Evolutionary conservation across 2,797 vertebrate genomes (phyloP).

Genomic region (Calcarius lapponicus): DNA sequence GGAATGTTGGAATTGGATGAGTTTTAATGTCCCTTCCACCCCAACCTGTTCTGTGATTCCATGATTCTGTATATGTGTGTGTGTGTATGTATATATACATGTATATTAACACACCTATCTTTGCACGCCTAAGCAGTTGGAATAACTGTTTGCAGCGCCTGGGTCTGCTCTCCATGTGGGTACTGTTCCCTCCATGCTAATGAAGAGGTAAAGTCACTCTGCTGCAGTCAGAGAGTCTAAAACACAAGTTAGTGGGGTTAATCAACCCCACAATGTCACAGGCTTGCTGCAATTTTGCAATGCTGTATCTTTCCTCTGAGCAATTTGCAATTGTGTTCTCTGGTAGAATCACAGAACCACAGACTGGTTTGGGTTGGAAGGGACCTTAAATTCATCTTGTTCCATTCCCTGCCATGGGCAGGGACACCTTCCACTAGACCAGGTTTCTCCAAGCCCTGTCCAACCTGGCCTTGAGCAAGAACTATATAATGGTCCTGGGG

Average conservation of each 20-base stretch:
- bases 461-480: neutral
- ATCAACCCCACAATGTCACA: fast-evolving
- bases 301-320: neutral
- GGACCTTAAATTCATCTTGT: neutral
- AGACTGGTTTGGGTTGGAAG: neutral
- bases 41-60: neutral
- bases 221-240: neutral
- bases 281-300: neutral
- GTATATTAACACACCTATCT: neutral
- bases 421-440: neutral
- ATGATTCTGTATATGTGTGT: neutral
- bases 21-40: neutral
- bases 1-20: neutral
- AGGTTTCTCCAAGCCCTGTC: neutral
- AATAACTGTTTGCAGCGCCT: neutral
- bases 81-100: no score
- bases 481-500: fast-evolving
- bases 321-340: fast-evolving
- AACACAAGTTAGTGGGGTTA: fast-evolving
- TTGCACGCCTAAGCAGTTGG: neutral
- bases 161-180: neutral
- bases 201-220: neutral
- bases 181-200: neutral
- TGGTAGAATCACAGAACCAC: neutral
- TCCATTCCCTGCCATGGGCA: neutral